phyloP scores from a whole-genome alignment of 2,113 vertebrate species.

The Nesogale talazaci region DNA sequence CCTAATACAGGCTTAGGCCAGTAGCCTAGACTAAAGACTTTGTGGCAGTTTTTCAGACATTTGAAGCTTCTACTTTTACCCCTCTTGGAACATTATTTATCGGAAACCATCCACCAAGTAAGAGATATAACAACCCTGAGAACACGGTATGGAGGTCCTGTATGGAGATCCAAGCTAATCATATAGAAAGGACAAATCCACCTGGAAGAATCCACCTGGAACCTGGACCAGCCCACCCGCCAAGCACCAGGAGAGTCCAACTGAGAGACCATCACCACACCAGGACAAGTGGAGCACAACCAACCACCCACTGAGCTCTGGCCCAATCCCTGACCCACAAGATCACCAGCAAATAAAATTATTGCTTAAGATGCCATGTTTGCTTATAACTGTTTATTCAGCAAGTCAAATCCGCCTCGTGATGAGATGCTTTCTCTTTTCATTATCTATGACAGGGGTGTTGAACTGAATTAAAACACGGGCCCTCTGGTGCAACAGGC shows the following conservation, averaged over 20 bases:
- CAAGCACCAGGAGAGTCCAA: background rate
- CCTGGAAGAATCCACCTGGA: background rate
- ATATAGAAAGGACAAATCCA: accelerated
- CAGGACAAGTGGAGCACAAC: too few relatives aligned
- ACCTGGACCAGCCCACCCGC: background rate
- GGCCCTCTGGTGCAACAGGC: too few relatives aligned
- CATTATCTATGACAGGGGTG: too few relatives aligned
- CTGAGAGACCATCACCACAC: background rate
- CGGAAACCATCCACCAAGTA: background rate
- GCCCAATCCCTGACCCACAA: background rate
- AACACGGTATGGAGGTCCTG: accelerated
- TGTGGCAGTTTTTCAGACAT: background rate
- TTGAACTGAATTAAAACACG: too few relatives aligned
- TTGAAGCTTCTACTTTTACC: background rate
- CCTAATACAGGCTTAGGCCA: background rate
- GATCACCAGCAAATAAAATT: background rate
- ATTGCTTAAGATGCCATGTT: background rate
- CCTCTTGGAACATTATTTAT: background rate
- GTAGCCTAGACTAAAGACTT: background rate
- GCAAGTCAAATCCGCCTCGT: too few relatives aligned
- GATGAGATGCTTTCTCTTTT: too few relatives aligned
- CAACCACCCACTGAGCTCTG: background rate
- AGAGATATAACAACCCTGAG: background rate
- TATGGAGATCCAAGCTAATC: background rate
- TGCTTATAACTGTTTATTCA: too few relatives aligned